A percentile compares a stretch with the other conserved stretches of the same genome.
phyloP scores from a whole-genome alignment of 2,113 vertebrate genomes.

The Ranitomeya imitator region DNA sequence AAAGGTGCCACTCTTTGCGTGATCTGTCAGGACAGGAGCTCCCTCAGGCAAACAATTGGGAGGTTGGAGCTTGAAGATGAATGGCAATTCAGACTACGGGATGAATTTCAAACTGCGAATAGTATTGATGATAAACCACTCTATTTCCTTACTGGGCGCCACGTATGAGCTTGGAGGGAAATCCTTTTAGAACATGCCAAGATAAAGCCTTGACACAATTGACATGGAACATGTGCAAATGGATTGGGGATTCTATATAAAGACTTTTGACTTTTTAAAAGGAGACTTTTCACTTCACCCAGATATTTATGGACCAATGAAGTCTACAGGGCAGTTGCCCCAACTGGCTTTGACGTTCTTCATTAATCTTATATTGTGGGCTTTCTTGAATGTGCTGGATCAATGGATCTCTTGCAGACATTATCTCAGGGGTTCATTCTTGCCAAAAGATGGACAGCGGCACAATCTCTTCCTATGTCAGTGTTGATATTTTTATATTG shows the following conservation, averaged over 20 bases:
- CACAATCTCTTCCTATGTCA: constrained; percentile 51
- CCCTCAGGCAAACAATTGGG: constrained; percentile 93
- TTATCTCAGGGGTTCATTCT: constrained; percentile 80
- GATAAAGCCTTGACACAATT: neutral
- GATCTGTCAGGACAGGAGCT: constrained; percentile 95
- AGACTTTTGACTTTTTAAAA: neutral
- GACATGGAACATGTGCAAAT: constrained; percentile 6
- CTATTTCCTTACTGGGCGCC: constrained; percentile 94
- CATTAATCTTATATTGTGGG: neutral
- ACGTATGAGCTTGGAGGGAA: constrained; percentile 74
- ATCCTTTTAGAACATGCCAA: neutral
- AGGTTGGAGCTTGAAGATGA: constrained; percentile 94
- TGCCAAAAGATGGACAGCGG: constrained; percentile 62
- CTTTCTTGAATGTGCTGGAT: neutral
- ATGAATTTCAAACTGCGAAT: constrained; percentile 98
- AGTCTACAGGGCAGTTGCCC: constrained; percentile 20
- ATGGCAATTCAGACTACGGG: constrained; percentile 97
- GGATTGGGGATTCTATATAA: neutral
- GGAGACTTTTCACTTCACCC: neutral
- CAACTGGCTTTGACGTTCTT: constrained; percentile 60
- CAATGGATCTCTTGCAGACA: constrained; percentile 73
- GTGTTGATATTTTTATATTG: constrained; percentile 61
- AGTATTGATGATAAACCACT: constrained; percentile 93
- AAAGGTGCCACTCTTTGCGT: constrained; percentile 97
- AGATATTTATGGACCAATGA: constrained; percentile 13